phyloP scores from a whole-genome alignment of 2,888 invertebrate genomes.

The Glaucopsyche alexis region DNA sequence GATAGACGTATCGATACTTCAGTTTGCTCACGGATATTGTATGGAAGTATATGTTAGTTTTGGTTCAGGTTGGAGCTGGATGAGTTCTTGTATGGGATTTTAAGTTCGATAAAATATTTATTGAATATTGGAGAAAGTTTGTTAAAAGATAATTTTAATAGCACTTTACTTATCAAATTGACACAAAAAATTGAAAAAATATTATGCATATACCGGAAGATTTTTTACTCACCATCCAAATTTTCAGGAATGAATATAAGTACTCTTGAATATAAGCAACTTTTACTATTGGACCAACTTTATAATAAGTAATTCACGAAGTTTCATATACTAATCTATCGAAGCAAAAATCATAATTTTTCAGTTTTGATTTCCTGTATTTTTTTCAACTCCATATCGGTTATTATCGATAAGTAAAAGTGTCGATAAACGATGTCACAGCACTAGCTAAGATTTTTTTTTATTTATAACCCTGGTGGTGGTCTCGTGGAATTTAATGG shows the following conservation, averaged over 20 bases:
- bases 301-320: too few relatives aligned
- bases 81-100: neutral
- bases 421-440: neutral
- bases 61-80: neutral
- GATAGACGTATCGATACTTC: conserved; percentile 23
- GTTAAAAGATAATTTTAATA: neutral
- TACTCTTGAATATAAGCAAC: too few relatives aligned
- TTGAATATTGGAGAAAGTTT: neutral
- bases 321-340: too few relatives aligned
- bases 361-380: too few relatives aligned
- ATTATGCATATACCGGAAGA: too few relatives aligned
- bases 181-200: too few relatives aligned
- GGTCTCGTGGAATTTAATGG: conserved; percentile 32
- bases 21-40: conserved; percentile 1
- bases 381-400: too few relatives aligned
- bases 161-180: too few relatives aligned
- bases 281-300: too few relatives aligned
- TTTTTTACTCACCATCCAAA: too few relatives aligned
- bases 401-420: neutral
- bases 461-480: conserved; percentile 33
- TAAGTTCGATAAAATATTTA: neutral
- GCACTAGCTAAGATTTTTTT: conserved; percentile 27
- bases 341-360: too few relatives aligned
- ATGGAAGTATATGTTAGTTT: neutral
- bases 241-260: too few relatives aligned